These are phyloP conservation scores for Aegithalos caudatus DNA, from an alignment of 2,113 vertebrate genomes.

Conservation along the genomic window DNA sequence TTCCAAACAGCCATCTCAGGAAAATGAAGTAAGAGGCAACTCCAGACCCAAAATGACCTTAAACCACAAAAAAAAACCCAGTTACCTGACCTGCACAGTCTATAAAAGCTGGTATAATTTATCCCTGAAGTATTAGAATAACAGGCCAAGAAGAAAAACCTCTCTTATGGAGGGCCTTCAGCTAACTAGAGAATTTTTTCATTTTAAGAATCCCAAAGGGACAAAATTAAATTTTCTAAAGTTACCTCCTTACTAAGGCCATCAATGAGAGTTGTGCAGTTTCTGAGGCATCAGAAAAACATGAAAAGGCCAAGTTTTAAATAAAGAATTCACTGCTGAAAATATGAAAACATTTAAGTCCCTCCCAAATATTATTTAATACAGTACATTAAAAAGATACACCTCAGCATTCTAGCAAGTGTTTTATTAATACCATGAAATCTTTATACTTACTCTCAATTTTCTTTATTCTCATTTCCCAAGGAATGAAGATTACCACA, in stretches of 20 bases:
- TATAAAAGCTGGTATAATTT: neutral
- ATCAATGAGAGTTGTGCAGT: neutral
- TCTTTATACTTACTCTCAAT: slow-evolving; percentile 89
- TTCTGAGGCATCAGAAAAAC: neutral
- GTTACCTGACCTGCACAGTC: neutral
- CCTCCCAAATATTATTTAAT: neutral
- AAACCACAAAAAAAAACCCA: neutral
- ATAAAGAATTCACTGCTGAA: neutral
- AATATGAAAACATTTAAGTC: neutral
- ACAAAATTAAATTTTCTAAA: neutral
- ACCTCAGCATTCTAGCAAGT: neutral
- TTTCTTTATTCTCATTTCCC: slow-evolving; percentile 98
- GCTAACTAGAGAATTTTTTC: neutral
- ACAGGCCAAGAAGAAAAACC: neutral
- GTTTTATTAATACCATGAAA: neutral
- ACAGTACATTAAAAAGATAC: neutral
- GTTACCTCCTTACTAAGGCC: neutral
- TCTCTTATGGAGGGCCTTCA: neutral
- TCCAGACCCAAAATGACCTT: slow-evolving; percentile 97
- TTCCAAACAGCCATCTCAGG: slow-evolving; percentile 94
- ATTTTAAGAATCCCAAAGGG: neutral
- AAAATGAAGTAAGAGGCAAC: slow-evolving; percentile 99
- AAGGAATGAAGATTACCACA: slow-evolving; percentile 92
- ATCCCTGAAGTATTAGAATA: neutral
- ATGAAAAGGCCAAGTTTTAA: neutral